phyloP scores from a whole-genome alignment of 1,140 invertebrate genomes.

The Drosophila saltans region DNA sequence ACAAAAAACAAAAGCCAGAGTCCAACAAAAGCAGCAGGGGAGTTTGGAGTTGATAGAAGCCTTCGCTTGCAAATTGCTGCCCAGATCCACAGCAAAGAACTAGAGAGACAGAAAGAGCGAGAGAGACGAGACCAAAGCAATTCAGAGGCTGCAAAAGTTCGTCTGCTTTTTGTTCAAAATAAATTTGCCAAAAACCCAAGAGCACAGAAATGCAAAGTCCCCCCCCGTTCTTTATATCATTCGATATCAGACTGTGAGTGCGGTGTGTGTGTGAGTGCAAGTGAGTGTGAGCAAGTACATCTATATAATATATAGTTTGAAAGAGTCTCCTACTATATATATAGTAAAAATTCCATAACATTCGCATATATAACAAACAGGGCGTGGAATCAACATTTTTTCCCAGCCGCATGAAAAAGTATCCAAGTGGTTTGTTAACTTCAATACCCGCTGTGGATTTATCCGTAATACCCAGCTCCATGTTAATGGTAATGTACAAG shows the following conservation, averaged over 20 bases:
- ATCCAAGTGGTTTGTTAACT: slow-evolving; percentile 83
- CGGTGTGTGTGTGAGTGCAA: slow-evolving; percentile 14
- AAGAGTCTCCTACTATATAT: slow-evolving; percentile 48
- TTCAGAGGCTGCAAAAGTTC: slow-evolving; percentile 51
- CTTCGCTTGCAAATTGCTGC: slow-evolving; percentile 23
- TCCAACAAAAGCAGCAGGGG: slow-evolving; percentile 37
- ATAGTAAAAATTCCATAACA: slow-evolving; percentile 59
- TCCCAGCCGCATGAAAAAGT: slow-evolving; percentile 83
- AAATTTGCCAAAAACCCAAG: slow-evolving; percentile 58
- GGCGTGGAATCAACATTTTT: slow-evolving; percentile 83
- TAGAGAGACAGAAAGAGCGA: too few species aligned
- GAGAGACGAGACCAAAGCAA: slow-evolving; percentile 12
- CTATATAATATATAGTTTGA: slow-evolving; percentile 46
- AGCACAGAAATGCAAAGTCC: slow-evolving; percentile 31
- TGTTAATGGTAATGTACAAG: slow-evolving; percentile 83
- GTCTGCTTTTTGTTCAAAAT: slow-evolving; percentile 66
- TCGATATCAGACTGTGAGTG: slow-evolving; percentile 39
- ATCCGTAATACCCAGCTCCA: slow-evolving; percentile 82
- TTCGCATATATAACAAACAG: slow-evolving; percentile 70
- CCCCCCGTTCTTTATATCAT: slow-evolving; percentile 15
- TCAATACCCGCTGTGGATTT: slow-evolving; percentile 83
- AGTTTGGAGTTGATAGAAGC: slow-evolving; percentile 30
- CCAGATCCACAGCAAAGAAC: neutral
- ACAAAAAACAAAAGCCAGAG: slow-evolving; percentile 48
- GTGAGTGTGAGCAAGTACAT: slow-evolving; percentile 47